Base-by-base conservation (phyloP, 2,797 vertebrate species). In the Hafferia zeledoni region DNA sequence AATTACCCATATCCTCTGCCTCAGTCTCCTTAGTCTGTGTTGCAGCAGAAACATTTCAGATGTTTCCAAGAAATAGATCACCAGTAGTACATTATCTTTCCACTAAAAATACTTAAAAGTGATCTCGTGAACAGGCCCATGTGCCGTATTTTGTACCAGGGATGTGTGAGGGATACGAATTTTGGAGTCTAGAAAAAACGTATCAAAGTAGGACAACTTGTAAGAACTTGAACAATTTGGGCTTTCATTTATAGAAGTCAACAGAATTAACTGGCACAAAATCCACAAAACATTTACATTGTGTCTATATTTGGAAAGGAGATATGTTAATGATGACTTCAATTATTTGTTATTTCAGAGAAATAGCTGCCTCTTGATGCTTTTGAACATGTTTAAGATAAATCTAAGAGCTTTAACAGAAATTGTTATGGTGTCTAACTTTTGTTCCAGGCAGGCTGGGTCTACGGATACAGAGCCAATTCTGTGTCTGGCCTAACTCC, bases 331-430 rank as follows among this genome's bases (percentile, higher is more conserved):
- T 49, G 37, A 24, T 56, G 37, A 76, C 52, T 70, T 88, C 4
- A 79, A 47, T 69, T 83, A 71, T 65, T 86, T 75, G 27, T 69
- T 92, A 63, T 89, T 95, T 82, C 64, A 76, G 41, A 94, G 77
- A 93, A 95, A 63, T 61, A 84, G 37, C 52, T 90, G 52, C 49
- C 52, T 84, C 55, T 87, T 63, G 31, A 43, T 69, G 37, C 39
- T 87, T 95, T 70, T 82, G 59, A 89, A 93, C 27, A 77, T 17
- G 31, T 46, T 28, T 81, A 69, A 81, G 65, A 90, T n/a, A 80
- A 88, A 81, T 70, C 67, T 83, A 94, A 93, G 86, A 93, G 59
- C 67, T 91, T 94, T 89, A 83, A 93, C 52, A 89, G 47, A 83
- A 91, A 87, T 70, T 84, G 37, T 59, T 93, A 76, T 8, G 16